Evolutionary conservation across 2,113 vertebrate species (phyloP), one percentile per base, ranked within the genome.

Genomic region (Phocoena sinus): DNA sequence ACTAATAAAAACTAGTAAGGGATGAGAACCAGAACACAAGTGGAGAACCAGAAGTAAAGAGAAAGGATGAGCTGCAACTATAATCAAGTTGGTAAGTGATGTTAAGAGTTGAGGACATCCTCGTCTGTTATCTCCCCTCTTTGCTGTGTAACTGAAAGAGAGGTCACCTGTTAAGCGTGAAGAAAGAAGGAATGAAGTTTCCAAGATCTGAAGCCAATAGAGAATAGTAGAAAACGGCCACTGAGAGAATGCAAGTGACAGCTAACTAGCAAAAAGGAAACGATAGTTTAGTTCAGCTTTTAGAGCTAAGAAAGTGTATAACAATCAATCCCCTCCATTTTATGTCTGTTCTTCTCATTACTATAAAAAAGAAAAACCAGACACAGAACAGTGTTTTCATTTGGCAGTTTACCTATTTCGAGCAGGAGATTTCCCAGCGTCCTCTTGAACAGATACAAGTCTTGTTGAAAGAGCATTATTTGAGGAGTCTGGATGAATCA

Each of bases 401-500:
- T 53, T 50, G 1, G 77, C 68, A 65, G 88, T 98, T 93, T 96
- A 99, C 99, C 99, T 99, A 92, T 99, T 99, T 94, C 99, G 99
- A 58, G 99, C 99, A 31, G 99, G 99, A 4, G 99, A 99, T 93
- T 99, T 99, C 70, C 99, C 99, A 85, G 99, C 97, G 97, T 99
- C 99, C 84, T 99, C 99, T 94, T 99, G 99, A 38, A 99, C 99
- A 70, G 99, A 98, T 0, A 98, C 98, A 77, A 99, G 98, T 96
- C 99, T 99, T 91, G 99, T 98, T 70, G 98, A 98, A 93, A 99
- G 98, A 0, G 99, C 95, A 12, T 99, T 98, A 97, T 97, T 98
- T 98, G 99, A 99, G 95, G 99, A 98, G 62, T 99, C 99, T 98
- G 99, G 99, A 95, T 99, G 99, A 98, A 99, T 99, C 98, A 99